Evolutionary conservation across 2,113 vertebrate genomes (phyloP).

Genomic region (Pomatostomus ruficeps): DNA sequence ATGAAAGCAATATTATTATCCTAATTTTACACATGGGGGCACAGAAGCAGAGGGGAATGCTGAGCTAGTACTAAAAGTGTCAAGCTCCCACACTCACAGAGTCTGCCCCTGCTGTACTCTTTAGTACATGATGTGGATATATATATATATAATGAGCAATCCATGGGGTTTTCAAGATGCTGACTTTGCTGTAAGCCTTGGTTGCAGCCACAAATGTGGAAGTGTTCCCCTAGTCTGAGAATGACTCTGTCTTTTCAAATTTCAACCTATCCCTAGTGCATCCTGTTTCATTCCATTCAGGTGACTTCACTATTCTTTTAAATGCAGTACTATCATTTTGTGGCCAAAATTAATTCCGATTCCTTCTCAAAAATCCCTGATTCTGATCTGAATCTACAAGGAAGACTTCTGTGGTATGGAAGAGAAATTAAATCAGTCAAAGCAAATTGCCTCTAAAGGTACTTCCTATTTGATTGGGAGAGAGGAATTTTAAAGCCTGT

Average conservation of each 20-base stretch:
- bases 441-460: not conserved
- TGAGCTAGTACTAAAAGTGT: not conserved
- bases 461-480: not conserved
- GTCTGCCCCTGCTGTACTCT: not conserved
- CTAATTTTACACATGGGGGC: slow-evolving; percentile 16
- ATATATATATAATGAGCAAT: not conserved
- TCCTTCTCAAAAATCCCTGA: not conserved
- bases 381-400: not conserved
- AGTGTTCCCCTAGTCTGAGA: not conserved
- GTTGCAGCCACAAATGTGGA: not conserved
- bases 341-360: not conserved
- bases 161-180: not conserved
- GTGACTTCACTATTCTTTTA: not conserved
- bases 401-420: not conserved
- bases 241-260: not conserved
- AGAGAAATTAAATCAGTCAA: not conserved
- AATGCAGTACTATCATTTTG: not conserved
- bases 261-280: not conserved
- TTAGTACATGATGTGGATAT: not conserved
- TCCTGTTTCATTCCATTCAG: not conserved
- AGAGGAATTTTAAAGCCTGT: not conserved
- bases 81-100: not conserved
- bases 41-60: not conserved
- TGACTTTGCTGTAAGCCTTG: not conserved
- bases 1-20: slow-evolving; percentile 28